Evolutionary conservation across 2,888 invertebrate species (phyloP).

Genomic region (Scaptomyza polygonia): DNA sequence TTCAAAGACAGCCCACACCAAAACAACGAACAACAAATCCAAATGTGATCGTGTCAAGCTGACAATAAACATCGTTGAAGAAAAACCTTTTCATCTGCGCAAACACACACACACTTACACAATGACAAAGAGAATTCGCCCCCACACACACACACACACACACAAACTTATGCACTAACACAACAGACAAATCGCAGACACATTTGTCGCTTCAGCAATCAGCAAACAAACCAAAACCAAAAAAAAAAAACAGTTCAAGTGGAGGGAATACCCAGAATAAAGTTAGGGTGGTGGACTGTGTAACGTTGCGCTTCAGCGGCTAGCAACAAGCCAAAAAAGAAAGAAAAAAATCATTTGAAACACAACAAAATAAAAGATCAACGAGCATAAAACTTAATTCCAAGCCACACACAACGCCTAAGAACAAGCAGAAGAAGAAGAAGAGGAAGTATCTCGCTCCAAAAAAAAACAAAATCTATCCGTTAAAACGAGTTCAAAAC

Average conservation of each 20-base stretch:
- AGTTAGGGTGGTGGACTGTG: neutral
- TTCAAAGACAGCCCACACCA: conserved; percentile 8
- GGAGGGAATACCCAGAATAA: neutral
- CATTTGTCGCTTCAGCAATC: conserved; percentile 75
- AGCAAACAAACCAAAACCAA: conserved; percentile 40
- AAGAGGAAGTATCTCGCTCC: too few species aligned
- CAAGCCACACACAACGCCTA: conserved; percentile 72
- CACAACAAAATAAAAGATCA: conserved; percentile 24
- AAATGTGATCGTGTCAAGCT: conserved; percentile 45
- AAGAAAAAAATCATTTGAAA: conserved; percentile 4
- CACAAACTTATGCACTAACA: too few species aligned
- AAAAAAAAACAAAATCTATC: too few species aligned
- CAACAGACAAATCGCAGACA: conserved; percentile 48
- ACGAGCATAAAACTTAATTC: conserved; percentile 36
- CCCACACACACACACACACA: conserved; percentile 34
- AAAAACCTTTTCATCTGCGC: conserved; percentile 35
- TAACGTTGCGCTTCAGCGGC: conserved; percentile 68
- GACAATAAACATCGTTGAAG: conserved; percentile 14
- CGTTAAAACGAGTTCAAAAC: neutral
- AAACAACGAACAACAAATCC: conserved; percentile 3
- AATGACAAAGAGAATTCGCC: conserved; percentile 40
- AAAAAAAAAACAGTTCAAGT: conserved; percentile 35
- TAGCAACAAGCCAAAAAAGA: conserved; percentile 52
- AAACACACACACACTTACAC: conserved; percentile 43
- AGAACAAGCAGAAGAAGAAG: conserved; percentile 12